These are phyloP conservation scores for Leucopsar rothschildi DNA, from an alignment of 2,113 vertebrate genomes.

Conservation along the genomic window DNA sequence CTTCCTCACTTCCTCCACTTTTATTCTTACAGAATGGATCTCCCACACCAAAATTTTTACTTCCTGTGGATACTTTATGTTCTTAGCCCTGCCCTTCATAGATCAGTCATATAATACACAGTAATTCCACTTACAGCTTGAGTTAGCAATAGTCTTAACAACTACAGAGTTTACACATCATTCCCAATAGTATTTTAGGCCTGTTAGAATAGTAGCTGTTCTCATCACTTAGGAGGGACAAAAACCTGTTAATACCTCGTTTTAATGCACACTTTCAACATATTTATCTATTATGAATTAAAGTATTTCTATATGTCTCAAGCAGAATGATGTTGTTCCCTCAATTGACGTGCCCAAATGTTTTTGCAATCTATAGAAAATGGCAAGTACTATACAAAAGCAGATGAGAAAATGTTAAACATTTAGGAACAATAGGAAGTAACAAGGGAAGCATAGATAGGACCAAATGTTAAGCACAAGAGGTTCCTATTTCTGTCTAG, in stretches of 20 bases:
- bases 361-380: neutral
- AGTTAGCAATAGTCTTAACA: neutral
- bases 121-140: neutral
- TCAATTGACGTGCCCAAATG: neutral
- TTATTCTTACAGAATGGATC: neutral
- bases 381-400: neutral
- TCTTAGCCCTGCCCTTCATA: neutral
- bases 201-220: neutral
- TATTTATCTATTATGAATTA: neutral
- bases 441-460: neutral
- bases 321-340: neutral
- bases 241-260: neutral
- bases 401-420: neutral
- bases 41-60: neutral
- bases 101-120: neutral
- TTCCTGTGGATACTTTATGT: neutral
- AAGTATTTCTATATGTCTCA: neutral
- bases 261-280: neutral
- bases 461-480: neutral
- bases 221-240: neutral
- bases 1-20: rapidly evolving
- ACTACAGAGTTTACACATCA: neutral
- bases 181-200: neutral
- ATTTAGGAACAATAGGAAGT: neutral
- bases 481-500: neutral